Evolutionary conservation across 2,888 invertebrate species (phyloP).

Genomic region (Drosophila pegasa): DNA sequence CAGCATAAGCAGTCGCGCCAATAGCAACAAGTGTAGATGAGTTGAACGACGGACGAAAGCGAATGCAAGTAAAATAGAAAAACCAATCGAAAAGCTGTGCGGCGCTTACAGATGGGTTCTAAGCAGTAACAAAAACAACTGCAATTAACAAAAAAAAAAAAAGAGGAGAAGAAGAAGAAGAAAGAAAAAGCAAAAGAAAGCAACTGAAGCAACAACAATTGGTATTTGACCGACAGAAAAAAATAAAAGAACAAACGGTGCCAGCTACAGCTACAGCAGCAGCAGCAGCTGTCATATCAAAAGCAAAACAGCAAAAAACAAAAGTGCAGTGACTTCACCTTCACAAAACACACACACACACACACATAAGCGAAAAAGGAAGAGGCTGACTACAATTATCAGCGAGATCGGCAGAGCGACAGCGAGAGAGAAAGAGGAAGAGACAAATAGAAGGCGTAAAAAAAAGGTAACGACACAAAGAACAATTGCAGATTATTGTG

Average conservation of each 20-base stretch:
- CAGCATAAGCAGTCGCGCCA: slow-evolving; percentile 35
- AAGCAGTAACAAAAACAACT: slow-evolving; percentile 29
- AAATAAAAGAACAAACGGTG: slow-evolving; percentile 35
- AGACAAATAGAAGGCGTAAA: neutral
- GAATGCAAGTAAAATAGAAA: slow-evolving; percentile 21
- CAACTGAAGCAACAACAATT: slow-evolving; percentile 22
- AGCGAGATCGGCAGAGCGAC: slow-evolving; percentile 27
- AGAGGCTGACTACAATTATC: slow-evolving; percentile 22
- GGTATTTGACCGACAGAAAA: slow-evolving; percentile 10
- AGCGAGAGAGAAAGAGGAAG: neutral
- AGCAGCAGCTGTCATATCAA: slow-evolving; percentile 55
- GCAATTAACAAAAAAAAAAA: slow-evolving; percentile 21
- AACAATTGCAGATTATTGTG: slow-evolving; percentile 39
- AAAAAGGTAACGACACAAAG: slow-evolving; percentile 38
- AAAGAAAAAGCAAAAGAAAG: neutral
- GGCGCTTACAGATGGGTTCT: slow-evolving; percentile 34
- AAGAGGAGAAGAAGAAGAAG: too few relatives aligned
- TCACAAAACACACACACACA: slow-evolving; percentile 20
- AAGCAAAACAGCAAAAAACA: slow-evolving; percentile 39
- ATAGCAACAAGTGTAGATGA: slow-evolving; percentile 48
- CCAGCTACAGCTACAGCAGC: slow-evolving; percentile 25
- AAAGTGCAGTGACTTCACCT: slow-evolving; percentile 66
- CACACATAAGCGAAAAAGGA: slow-evolving; percentile 12
- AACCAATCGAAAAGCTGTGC: slow-evolving; percentile 16
- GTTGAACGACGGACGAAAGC: slow-evolving; percentile 32